Conservation (phyloP, 64 coral and sea anemone species). For the Porites lutea region DNA sequence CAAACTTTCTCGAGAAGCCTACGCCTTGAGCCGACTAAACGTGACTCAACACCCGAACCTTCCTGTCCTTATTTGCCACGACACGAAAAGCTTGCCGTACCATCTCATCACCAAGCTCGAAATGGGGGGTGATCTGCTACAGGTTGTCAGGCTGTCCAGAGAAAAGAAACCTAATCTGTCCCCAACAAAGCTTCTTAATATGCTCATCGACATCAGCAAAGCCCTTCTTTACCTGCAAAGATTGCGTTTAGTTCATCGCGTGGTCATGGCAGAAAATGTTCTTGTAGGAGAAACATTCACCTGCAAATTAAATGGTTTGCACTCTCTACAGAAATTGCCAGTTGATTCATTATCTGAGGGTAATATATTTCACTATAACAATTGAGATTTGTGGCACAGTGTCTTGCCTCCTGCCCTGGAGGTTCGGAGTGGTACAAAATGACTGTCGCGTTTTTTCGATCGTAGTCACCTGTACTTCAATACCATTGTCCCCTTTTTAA, state of each 20-base stretch:
- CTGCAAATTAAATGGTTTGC: too few species aligned
- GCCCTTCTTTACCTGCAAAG: slow-evolving; percentile 27
- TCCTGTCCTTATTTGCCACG: neutral
- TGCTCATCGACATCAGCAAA: slow-evolving; percentile 26
- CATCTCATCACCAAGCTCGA: slow-evolving; percentile 32
- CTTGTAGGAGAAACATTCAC: too few species aligned
- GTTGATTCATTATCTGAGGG: too few species aligned
- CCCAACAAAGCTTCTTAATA: neutral
- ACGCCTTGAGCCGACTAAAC: slow-evolving; percentile 11
- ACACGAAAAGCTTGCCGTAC: slow-evolving; percentile 20
- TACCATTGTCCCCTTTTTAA: too few species aligned
- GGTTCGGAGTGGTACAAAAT: too few species aligned
- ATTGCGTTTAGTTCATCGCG: neutral
- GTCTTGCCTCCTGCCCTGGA: too few species aligned
- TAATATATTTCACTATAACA: too few species aligned
- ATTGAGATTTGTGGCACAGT: too few species aligned
- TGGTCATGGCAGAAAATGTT: too few species aligned
- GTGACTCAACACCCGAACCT: slow-evolving; percentile 19
- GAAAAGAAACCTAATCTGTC: neutral
- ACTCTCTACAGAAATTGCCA: too few species aligned
- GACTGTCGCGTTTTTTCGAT: too few species aligned
- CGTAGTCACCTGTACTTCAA: too few species aligned
- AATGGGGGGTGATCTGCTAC: slow-evolving; percentile 36
- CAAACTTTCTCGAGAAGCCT: neutral
- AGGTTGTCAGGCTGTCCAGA: slow-evolving; percentile 24